A percentile compares a stretch with the other conserved stretches of the same genome.
Evolutionary conservation across 2,888 invertebrate genomes (phyloP).

Genomic region (Caenorhabditis sp.): DNA sequence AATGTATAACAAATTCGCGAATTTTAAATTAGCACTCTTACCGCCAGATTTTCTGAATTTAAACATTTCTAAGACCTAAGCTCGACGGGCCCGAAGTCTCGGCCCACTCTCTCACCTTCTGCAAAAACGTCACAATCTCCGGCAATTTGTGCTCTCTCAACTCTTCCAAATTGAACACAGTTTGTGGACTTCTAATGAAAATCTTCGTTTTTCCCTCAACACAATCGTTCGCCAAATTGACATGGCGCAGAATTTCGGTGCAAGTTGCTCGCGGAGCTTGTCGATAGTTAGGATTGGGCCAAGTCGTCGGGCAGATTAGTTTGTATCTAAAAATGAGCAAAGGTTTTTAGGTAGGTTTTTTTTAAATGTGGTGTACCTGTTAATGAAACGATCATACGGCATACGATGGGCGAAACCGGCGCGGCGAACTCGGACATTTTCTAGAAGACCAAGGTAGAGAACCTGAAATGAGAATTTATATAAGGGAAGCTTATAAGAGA

Average conservation of each 20-base stretch:
- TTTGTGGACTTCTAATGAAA: conserved; percentile 90
- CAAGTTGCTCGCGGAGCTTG: conserved; percentile 73
- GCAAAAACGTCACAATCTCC: conserved; percentile 87
- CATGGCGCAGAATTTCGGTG: conserved; percentile 80
- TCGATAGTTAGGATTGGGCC: conserved; percentile 90
- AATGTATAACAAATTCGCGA: no score
- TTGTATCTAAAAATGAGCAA: conserved; percentile 80
- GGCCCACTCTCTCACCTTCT: no score
- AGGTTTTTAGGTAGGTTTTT: neutral
- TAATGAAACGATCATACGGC: conserved; percentile 89
- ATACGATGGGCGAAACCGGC: conserved; percentile 97
- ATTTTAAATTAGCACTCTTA: no score
- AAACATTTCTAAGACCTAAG: no score
- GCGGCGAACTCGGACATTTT: conserved; percentile 92
- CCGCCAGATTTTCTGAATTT: no score
- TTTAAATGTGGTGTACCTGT: conserved; percentile 76
- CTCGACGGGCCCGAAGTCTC: no score
- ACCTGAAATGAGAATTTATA: no score
- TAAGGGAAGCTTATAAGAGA: no score
- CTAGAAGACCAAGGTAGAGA: conserved; percentile 86
- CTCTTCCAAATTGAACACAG: conserved; percentile 87
- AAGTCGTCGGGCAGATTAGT: conserved; percentile 92
- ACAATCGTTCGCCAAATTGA: conserved; percentile 83
- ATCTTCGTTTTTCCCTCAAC: conserved; percentile 94
- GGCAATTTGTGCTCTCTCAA: conserved; percentile 87